Base-by-base conservation (phyloP, 1,140 invertebrate species). In the Bilobella aurantiaca region DNA sequence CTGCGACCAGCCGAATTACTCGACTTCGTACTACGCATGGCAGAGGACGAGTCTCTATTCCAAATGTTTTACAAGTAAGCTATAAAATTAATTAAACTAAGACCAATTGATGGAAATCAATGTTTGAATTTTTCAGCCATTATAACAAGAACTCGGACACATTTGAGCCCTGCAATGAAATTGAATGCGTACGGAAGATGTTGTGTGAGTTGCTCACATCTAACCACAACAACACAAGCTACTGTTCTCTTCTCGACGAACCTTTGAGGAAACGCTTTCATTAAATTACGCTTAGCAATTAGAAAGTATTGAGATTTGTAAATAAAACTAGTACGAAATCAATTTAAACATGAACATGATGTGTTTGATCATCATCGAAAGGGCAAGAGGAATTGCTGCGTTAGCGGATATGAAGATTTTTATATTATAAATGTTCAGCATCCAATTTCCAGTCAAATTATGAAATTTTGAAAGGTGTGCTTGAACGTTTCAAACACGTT, bases 1-100 rank as follows among this genome's bases (percentile, higher is more conserved):
- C 63, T 80, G 46, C 64, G 69, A 27, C 78, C 79, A 0, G 60
- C 64, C 23, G 75, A 77, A 57, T 78, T 76, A 75, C 65, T 74
- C 47, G 74, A 75, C 25, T 62, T 78, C 18, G 69, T 78, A 27
- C 68, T 77, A n/a, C 65, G 68, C 18, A 75, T 80, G 74, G 68
- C 69, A 3, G 60, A 65, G 12, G 72, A 77, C 67, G 60, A 70
- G 14, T 68, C 75, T 29, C 59, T 76, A 21, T 80, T 80, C 67
- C 46, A 76, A 28, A 56, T 58, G 53, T 78, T 75, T 73, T 77
- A 42, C 34, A 42, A 8, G 34, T 42, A 42, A 42, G 34, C 8
- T 8, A 12, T 42, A 42, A 42, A 76, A 63, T 71, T 66, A 77
- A 79, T 74, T 74, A 70, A 65, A 31, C 12, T 66, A 62, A 12